Conservation (phyloP, 2,888 invertebrate genomes). For the Lamproptera curius region DNA sequence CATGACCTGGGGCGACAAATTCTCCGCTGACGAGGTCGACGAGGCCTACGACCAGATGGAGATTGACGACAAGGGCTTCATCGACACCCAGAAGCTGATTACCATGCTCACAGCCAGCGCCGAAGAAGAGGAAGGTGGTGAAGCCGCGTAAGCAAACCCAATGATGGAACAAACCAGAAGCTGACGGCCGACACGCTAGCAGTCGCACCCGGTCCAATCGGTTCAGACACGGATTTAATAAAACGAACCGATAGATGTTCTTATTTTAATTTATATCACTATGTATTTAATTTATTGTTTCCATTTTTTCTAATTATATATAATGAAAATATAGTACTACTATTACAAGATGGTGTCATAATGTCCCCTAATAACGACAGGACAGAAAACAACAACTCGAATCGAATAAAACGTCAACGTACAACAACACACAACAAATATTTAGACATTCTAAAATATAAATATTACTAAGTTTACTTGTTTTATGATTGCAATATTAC, state of each 20-base stretch:
- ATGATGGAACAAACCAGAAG: conserved; percentile 27
- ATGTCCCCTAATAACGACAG: conserved; percentile 37
- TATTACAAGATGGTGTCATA: conserved; percentile 63
- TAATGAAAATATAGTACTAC: conserved; percentile 75
- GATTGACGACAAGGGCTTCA: conserved; percentile 93
- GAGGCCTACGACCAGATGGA: conserved; percentile 96
- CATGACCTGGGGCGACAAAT: conserved; percentile 96
- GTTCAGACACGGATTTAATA: conserved; percentile 54
- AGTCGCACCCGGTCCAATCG: conserved; percentile 44
- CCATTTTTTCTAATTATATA: conserved; percentile 76
- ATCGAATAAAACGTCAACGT: background rate
- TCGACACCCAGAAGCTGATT: conserved; percentile 92
- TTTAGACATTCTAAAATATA: conserved; percentile 14
- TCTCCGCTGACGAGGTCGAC: conserved; percentile 91
- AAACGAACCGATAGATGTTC: conserved; percentile 58
- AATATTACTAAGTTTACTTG: background rate
- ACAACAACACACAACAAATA: conserved; percentile 20
- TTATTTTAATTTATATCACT: conserved; percentile 55
- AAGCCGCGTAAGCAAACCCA: conserved; percentile 59
- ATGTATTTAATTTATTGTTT: conserved; percentile 74
- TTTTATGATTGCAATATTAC: background rate
- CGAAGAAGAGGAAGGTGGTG: conserved; percentile 86
- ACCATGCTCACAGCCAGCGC: conserved; percentile 92
- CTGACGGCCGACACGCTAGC: conserved; percentile 24
- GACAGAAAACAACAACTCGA: background rate